Evolutionary conservation across 1,140 invertebrate species (phyloP).

Genomic region (Lordiphosa collinella): DNA sequence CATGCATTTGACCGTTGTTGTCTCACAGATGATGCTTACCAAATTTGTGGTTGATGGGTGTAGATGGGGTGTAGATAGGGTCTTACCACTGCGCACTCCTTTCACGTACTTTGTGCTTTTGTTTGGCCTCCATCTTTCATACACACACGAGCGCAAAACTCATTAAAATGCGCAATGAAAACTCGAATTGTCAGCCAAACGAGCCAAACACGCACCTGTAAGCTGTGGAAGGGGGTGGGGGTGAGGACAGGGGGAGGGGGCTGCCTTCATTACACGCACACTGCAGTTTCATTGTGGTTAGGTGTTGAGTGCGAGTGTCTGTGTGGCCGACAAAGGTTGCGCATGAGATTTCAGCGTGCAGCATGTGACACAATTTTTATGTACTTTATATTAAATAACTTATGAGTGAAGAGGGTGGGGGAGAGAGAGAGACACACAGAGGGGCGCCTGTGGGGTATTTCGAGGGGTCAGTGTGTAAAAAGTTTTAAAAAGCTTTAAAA

Average conservation of each 20-base stretch:
- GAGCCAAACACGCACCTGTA: constrained; percentile 14
- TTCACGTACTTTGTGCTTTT: background rate
- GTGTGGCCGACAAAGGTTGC: constrained; percentile 10
- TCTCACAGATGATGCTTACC: no score
- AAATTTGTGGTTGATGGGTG: no score
- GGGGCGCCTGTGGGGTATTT: background rate
- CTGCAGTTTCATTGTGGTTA: constrained; percentile 13
- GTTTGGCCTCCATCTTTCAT: no score
- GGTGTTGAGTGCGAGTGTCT: background rate
- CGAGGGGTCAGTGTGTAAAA: no score
- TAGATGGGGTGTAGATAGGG: no score
- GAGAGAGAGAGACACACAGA: background rate
- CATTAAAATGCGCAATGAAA: constrained; percentile 49
- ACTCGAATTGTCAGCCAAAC: constrained; percentile 23
- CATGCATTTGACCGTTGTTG: no score
- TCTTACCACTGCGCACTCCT: background rate
- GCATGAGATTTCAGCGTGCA: constrained; percentile 20
- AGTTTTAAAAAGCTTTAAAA: no score
- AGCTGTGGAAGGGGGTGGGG: background rate
- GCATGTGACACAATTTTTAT: constrained; percentile 40
- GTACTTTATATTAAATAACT: constrained; percentile 43
- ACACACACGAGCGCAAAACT: constrained; percentile 11
- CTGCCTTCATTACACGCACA: constrained; percentile 10
- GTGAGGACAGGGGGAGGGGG: background rate
- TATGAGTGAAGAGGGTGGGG: constrained; percentile 19